phyloP scores from a whole-genome alignment of 1,140 invertebrate genomes.

The Zaprionus tsacasi region DNA sequence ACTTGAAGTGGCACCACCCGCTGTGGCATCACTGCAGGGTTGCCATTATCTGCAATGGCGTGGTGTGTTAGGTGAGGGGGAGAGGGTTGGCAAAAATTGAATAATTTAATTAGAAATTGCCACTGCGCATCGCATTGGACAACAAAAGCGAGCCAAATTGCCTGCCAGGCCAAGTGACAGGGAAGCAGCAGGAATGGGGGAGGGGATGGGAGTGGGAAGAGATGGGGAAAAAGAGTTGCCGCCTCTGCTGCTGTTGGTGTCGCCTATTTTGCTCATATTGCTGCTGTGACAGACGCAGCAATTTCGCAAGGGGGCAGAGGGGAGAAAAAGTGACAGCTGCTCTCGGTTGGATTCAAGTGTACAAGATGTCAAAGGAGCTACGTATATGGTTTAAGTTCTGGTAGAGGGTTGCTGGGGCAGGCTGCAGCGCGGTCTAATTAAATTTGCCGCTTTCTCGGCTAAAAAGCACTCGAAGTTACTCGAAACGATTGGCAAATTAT shows the following conservation, averaged over 20 bases:
- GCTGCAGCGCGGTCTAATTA: slow-evolving; percentile 69
- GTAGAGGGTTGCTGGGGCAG: background rate
- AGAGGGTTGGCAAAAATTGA: slow-evolving; percentile 53
- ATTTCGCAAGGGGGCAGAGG: slow-evolving; percentile 47
- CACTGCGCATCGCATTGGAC: slow-evolving; percentile 77
- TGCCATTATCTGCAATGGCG: slow-evolving; percentile 28
- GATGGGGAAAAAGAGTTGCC: slow-evolving; percentile 61
- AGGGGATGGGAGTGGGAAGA: background rate
- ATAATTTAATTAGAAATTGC: slow-evolving; percentile 83
- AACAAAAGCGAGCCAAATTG: slow-evolving; percentile 79
- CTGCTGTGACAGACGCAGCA: slow-evolving; percentile 66
- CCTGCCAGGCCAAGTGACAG: slow-evolving; percentile 46
- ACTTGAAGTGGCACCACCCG: slow-evolving; percentile 44
- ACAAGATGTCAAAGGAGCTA: slow-evolving; percentile 1
- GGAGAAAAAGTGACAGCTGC: slow-evolving; percentile 13
- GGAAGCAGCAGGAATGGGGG: background rate
- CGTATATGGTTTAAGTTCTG: background rate
- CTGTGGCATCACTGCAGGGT: slow-evolving; percentile 3
- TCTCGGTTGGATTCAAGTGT: background rate
- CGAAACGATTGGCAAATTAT: slow-evolving; percentile 11
- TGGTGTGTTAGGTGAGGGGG: background rate
- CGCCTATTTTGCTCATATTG: slow-evolving; percentile 9
- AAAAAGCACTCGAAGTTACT: slow-evolving; percentile 57
- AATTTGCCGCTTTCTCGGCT: slow-evolving; percentile 70
- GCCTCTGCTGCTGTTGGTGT: slow-evolving; percentile 37